Conservation (phyloP, 2,888 invertebrate species). For the Chymomyza fuscimana region DNA sequence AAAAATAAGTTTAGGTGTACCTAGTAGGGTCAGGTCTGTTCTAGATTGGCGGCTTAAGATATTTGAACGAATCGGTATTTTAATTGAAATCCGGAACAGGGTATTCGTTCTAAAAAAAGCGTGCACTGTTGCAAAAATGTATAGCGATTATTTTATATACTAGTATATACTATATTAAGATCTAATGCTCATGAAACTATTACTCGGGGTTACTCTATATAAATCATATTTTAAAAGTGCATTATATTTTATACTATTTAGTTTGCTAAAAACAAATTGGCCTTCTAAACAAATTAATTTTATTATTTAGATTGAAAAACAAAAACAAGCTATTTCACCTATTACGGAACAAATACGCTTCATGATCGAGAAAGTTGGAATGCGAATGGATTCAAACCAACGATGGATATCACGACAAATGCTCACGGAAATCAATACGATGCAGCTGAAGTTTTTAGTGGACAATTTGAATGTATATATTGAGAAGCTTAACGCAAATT, state of each 20-base stretch:
- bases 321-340: slow-evolving; percentile 18
- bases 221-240: too few relatives aligned
- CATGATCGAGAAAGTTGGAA: slow-evolving; percentile 32
- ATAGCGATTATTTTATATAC: too few relatives aligned
- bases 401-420: slow-evolving; percentile 41
- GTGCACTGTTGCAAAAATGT: too few relatives aligned
- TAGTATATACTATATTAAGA: too few relatives aligned
- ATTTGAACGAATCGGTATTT: too few relatives aligned
- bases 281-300: background rate
- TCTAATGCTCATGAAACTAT: too few relatives aligned
- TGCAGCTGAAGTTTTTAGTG: slow-evolving; percentile 29
- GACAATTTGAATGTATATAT: slow-evolving; percentile 33
- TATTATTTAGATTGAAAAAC: slow-evolving; percentile 22
- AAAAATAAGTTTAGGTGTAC: too few relatives aligned
- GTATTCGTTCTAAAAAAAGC: too few relatives aligned
- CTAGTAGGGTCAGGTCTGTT: too few relatives aligned
- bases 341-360: slow-evolving; percentile 32
- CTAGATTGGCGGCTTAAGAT: too few relatives aligned
- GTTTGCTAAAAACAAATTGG: background rate
- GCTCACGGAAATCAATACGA: slow-evolving; percentile 32
- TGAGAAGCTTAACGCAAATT: slow-evolving; percentile 24
- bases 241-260: background rate
- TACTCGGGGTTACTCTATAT: too few relatives aligned
- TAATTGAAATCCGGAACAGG: too few relatives aligned
- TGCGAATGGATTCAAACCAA: slow-evolving; percentile 34